These are phyloP conservation scores for Falco rusticolus DNA, from an alignment of 2,797 vertebrate genomes.

Conservation along the genomic window DNA sequence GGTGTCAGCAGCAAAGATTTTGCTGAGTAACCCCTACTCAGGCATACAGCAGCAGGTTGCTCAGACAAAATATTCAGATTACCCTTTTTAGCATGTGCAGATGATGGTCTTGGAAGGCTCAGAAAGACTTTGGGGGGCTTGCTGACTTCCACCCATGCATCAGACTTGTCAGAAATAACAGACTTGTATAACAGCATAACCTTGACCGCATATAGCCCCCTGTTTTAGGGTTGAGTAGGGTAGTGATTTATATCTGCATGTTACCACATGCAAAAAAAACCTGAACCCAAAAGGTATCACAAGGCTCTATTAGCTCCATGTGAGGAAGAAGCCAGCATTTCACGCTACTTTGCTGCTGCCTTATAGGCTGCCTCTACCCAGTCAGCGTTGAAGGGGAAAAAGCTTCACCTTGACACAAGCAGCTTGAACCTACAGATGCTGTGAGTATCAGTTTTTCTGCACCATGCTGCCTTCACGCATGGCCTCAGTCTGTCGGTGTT, in stretches of 20 bases:
- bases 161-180: not conserved
- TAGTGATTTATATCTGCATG: not conserved
- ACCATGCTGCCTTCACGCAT: not conserved
- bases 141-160: not conserved
- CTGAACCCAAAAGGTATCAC: not conserved
- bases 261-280: not conserved
- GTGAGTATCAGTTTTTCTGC: not conserved
- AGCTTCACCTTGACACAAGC: not conserved
- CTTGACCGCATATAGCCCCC: not conserved
- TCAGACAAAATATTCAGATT: not conserved
- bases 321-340: not conserved
- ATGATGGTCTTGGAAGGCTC: not conserved
- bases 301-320: not conserved
- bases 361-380: not conserved
- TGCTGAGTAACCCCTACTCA: not conserved
- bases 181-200: not conserved
- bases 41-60: not conserved
- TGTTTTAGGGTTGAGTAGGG: not conserved
- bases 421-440: not conserved
- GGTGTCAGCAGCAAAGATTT: not conserved
- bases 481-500: not conserved
- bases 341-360: not conserved
- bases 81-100: not conserved
- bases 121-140: not conserved
- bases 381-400: not conserved